These are phyloP conservation scores for Benthosema pterotum DNA, from an alignment of 2,797 vertebrate species.

Conservation along the genomic window DNA sequence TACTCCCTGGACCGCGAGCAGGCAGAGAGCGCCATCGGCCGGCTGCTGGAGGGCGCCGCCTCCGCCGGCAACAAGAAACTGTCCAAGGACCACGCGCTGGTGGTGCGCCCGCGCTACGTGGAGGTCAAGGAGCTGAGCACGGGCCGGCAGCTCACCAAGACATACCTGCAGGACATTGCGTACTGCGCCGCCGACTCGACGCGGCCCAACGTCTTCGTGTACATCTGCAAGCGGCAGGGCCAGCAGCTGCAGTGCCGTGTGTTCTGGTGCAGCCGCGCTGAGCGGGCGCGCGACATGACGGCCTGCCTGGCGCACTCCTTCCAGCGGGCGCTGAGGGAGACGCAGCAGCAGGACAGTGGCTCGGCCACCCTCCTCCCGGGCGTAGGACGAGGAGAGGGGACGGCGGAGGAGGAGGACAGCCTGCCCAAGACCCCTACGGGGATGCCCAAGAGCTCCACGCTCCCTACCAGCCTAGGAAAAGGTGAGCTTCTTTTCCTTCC, in stretches of 20 bases:
- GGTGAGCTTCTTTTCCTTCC: too few relatives aligned
- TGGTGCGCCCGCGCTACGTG: slow-evolving; percentile 82
- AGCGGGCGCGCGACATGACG: slow-evolving; percentile 81
- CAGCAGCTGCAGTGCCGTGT: slow-evolving; percentile 86
- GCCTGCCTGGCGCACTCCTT: slow-evolving; percentile 81
- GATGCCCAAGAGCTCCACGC: slow-evolving; percentile 72
- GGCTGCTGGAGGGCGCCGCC: slow-evolving; percentile 71
- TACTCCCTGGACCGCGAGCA: slow-evolving; percentile 83
- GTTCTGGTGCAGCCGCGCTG: slow-evolving; percentile 84
- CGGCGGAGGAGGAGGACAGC: slow-evolving; percentile 54
- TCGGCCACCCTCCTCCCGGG: slow-evolving; percentile 53
- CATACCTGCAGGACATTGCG: slow-evolving; percentile 85
- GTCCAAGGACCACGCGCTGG: slow-evolving; percentile 82
- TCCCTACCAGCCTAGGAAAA: slow-evolving; percentile 80
- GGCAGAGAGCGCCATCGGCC: slow-evolving; percentile 79
- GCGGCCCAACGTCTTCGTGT: slow-evolving; percentile 82
- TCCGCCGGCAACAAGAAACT: slow-evolving; percentile 70
- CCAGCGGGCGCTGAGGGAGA: slow-evolving; percentile 81
- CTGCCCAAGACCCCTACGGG: slow-evolving; percentile 36
- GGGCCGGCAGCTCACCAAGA: slow-evolving; percentile 85
- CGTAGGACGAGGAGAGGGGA: slow-evolving; percentile 49
- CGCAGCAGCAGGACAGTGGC: slow-evolving; percentile 77
- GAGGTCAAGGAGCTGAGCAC: slow-evolving; percentile 87
- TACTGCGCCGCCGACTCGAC: slow-evolving; percentile 79
- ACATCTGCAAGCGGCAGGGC: slow-evolving; percentile 83